phyloP scores from a whole-genome alignment of 2,113 vertebrate genomes.

The Stomatorhinus ivindoensis region DNA sequence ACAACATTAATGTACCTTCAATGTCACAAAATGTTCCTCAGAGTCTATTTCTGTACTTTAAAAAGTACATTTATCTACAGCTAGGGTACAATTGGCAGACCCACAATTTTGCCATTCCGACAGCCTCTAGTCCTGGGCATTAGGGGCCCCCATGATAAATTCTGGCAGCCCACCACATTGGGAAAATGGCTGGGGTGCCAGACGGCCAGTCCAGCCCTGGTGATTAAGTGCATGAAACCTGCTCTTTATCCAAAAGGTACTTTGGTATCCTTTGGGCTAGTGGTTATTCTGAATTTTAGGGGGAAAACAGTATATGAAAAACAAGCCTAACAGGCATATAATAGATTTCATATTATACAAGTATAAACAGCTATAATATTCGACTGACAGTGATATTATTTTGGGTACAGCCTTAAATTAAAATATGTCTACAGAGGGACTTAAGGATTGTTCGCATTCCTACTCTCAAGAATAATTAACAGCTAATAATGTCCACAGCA shows the following conservation, averaged over 20 bases:
- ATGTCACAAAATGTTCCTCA: background rate
- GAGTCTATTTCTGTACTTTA: background rate
- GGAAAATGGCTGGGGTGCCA: background rate
- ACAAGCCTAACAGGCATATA: background rate
- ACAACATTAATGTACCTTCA: background rate
- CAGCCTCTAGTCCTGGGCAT: background rate
- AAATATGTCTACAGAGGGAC: background rate
- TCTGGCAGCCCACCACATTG: background rate
- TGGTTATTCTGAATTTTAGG: background rate
- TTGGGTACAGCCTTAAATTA: background rate
- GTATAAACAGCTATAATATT: background rate
- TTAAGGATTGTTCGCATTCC: background rate
- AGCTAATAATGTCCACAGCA: background rate
- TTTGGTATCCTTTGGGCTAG: background rate
- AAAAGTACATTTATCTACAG: background rate
- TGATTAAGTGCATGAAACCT: background rate
- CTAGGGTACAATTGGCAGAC: background rate
- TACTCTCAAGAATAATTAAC: background rate
- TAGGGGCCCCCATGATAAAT: background rate
- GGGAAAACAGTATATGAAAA: background rate
- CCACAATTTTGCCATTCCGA: background rate
- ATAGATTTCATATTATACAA: background rate
- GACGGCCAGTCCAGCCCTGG: background rate
- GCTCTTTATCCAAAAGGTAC: background rate
- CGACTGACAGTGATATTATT: background rate